Conservation (phyloP, 2,113 vertebrate species). For the Dendropsophus ebraccatus region DNA sequence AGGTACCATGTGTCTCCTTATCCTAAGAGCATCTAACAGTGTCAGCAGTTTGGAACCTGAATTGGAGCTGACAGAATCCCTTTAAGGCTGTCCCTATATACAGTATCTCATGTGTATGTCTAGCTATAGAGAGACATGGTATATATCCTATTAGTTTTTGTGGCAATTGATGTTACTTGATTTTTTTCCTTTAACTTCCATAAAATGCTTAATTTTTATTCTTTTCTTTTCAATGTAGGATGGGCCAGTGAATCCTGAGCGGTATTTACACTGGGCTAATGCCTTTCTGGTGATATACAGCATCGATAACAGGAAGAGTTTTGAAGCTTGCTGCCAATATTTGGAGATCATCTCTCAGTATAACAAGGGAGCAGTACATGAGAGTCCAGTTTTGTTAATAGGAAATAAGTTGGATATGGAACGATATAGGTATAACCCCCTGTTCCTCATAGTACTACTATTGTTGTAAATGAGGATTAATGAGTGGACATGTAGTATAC, state of each 20-base stretch:
- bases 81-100: too few species aligned
- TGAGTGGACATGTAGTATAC: not conserved
- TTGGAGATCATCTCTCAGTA: conserved; percentile 78
- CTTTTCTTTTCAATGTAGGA: conserved; percentile 68
- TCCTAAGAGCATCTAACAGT: too few species aligned
- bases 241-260: conserved; percentile 82
- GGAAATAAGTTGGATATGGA: conserved; percentile 96
- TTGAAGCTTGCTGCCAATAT: conserved; percentile 80
- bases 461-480: not conserved
- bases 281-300: conserved; percentile 89
- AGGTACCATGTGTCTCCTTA: too few species aligned
- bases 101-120: too few species aligned
- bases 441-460: too few species aligned
- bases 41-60: too few species aligned
- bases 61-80: too few species aligned
- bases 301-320: conserved; percentile 80
- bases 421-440: conserved; percentile 82
- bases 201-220: not conserved
- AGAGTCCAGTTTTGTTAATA: conserved; percentile 78
- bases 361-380: conserved; percentile 70
- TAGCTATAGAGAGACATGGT: too few species aligned
- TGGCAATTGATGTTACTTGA: not conserved
- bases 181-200: not conserved
- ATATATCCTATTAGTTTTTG: not conserved
- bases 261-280: conserved; percentile 86